Base-by-base conservation (phyloP, 1,140 invertebrate genomes). In the Heliconius himera region DNA sequence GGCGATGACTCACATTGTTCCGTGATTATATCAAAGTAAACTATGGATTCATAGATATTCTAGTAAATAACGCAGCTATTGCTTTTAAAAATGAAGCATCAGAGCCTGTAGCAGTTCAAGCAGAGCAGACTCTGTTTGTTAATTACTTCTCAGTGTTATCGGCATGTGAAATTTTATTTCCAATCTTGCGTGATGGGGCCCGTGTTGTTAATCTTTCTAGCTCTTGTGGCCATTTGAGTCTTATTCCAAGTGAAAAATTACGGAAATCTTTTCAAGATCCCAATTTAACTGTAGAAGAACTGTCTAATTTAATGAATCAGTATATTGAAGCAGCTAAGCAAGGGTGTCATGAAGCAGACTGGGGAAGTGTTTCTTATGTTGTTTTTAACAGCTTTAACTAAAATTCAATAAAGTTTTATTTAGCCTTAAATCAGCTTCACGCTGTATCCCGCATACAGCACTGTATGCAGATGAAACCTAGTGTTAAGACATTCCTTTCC, bases 11-110 rank as follows among this genome's bases (percentile, higher is more conserved):
- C 13, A 46, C 33, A 33, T 46, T 46, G 13, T 46, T 46, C 4
- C 33, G 33, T 33, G 33, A 33, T 33, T 33, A 33, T 33, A 33
- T 33, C 29, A 94, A 96, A 85, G 86, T 95, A 38, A 96, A 95
- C 29, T 95, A 98, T 90, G 96, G 96, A 18, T 97, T 97, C 1
- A 89, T 98, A 2, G 97, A 98, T 95, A 84, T 98, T 46, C 91
- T 98, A 18, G 95, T 98, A 1, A 98, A 98, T 88, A 98, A 98
- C 95, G 98, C 98, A 73, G 98, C 96, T 0, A 98, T 98, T 76
- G 96, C 97, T 5, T 98, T 96, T 87, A 97, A 96, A 93, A 78
- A 81, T 22, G 89, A 90, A 77, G 95, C 96, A 0, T 95, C 95
- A 1, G 97, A 96, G 78, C 95, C 97, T 2, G 96, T 96, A 81